phyloP scores from a whole-genome alignment of 2,113 vertebrate genomes.

The Polypterus bichir region DNA sequence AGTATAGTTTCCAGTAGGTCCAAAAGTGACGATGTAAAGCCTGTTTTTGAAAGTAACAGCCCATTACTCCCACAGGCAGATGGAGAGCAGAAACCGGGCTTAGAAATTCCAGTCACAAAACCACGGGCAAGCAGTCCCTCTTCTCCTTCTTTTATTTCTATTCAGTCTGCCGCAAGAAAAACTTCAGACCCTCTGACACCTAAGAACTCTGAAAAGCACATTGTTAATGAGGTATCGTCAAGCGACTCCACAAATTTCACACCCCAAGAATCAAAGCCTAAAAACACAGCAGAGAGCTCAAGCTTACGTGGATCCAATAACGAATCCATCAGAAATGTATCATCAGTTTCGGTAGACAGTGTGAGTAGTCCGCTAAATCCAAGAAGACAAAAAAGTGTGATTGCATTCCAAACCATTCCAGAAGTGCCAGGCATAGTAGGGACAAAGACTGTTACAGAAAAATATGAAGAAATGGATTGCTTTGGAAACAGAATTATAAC shows the following conservation, averaged over 20 bases:
- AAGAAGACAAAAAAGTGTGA: conserved; percentile 50
- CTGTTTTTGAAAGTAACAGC: conserved; percentile 11
- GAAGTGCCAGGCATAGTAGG: conserved; percentile 43
- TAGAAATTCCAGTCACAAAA: conserved; percentile 29
- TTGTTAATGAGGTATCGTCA: conserved; percentile 24
- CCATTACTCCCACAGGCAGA: conserved; percentile 13
- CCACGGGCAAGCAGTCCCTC: conserved; percentile 46
- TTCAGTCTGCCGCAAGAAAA: conserved; percentile 66
- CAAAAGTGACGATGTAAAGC: conserved; percentile 22
- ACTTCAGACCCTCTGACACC: conserved; percentile 30
- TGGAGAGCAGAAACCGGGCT: conserved; percentile 14
- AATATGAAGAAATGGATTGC: conserved; percentile 55
- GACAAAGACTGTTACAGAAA: conserved; percentile 53
- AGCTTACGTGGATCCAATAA: conserved; percentile 18
- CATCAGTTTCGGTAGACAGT: conserved; percentile 10
- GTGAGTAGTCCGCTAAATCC: conserved; percentile 29
- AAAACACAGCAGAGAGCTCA: conserved; percentile 30
- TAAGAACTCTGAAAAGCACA: conserved; percentile 15
- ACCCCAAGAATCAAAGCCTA: conserved; percentile 25
- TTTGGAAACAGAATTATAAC: conserved; percentile 61
- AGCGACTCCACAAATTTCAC: conserved; percentile 22
- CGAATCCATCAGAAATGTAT: conserved; percentile 9
- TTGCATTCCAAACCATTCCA: conserved; percentile 55
- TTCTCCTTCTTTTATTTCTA: conserved; percentile 71
- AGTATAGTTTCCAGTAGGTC: conserved; percentile 54